A percentile compares a stretch with the other conserved stretches of the same genome.
Conservation (phyloP, 2,888 invertebrate species). For the Aphodius granarius region DNA sequence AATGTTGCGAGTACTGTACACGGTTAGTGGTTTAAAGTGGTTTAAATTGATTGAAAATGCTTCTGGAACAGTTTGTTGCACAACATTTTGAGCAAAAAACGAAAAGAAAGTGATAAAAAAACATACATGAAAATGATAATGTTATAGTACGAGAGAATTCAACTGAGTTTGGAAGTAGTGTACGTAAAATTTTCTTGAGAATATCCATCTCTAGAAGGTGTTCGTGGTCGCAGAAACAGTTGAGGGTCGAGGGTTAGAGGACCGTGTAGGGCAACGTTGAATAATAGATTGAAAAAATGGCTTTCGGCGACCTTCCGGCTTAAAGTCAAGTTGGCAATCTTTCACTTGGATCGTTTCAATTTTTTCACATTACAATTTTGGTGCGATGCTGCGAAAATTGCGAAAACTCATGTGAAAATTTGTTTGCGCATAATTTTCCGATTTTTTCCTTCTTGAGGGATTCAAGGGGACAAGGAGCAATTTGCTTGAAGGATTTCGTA, state of each 20-base stretch:
- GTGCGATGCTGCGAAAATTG: not conserved
- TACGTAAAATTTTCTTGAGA: not conserved
- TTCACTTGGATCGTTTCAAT: not conserved
- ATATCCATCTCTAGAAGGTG: not conserved
- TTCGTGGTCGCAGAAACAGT: not conserved
- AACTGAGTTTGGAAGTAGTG: too few relatives aligned
- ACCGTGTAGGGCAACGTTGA: not conserved
- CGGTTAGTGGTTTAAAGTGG: too few relatives aligned
- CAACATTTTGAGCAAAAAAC: too few relatives aligned
- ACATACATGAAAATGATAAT: too few relatives aligned
- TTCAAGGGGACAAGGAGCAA: not conserved
- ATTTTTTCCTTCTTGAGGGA: not conserved
- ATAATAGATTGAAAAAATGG: not conserved
- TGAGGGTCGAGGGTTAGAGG: not conserved
- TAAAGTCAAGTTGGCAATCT: not conserved
- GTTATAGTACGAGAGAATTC: too few relatives aligned
- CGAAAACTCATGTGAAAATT: not conserved
- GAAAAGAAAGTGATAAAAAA: too few relatives aligned
- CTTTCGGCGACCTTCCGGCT: not conserved
- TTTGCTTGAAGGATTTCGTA: not conserved
- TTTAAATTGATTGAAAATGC: too few relatives aligned
- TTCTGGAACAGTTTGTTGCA: too few relatives aligned
- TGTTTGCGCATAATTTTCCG: not conserved
- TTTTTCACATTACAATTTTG: not conserved
- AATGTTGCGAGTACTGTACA: too few relatives aligned